Evolutionary conservation across 2,888 invertebrate genomes (phyloP), one percentile per base, ranked within the genome.

Genomic region (Harpalus rufipes): DNA sequence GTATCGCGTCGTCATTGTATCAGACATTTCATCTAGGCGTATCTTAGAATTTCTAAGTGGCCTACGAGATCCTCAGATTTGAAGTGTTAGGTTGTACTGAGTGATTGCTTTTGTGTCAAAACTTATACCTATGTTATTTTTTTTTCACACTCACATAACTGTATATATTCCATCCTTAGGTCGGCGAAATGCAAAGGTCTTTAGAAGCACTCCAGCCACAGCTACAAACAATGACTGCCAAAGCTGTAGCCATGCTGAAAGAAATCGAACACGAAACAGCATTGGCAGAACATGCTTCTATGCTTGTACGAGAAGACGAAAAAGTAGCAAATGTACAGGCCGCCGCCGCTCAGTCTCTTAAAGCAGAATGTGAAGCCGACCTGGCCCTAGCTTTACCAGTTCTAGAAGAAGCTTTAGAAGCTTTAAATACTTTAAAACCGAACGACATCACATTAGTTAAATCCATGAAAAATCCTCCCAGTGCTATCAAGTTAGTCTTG

Each of bases 361-460:
- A 97, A 91, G 93, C 93, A 87, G 98, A 98, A 90, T 98, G 98
- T 90, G 97, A 98, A 92, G 96, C 96, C 85, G 98, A 98, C 91
- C 93, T 99, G 88, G 97, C 98, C 0, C 93, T 96, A 88, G 97
- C 97, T 6, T 93, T 97, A 86, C 97, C 97, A 4, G 95, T 96
- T 88, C 92, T 97, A 85, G 96, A 96, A 91, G 95, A 94, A 88
- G 94, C 95, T 7, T 92, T 94, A 86, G 93, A 94, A 87, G 96
- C 97, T 72, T 92, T 97, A 83, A 96, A 97, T 89, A 97, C 96
- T 0, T 92, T 97, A 78, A 97, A 97, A 91, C 96, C 97, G 16
- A 93, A 94, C 59, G 97, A 97, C 90, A 96, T 97, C 86, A 96
- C 96, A 0, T 93, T 97, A 86, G 96, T 97, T 0, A 97, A 97